phyloP scores from a whole-genome alignment of 2,797 vertebrate genomes.

The Furcifer pardalis region DNA sequence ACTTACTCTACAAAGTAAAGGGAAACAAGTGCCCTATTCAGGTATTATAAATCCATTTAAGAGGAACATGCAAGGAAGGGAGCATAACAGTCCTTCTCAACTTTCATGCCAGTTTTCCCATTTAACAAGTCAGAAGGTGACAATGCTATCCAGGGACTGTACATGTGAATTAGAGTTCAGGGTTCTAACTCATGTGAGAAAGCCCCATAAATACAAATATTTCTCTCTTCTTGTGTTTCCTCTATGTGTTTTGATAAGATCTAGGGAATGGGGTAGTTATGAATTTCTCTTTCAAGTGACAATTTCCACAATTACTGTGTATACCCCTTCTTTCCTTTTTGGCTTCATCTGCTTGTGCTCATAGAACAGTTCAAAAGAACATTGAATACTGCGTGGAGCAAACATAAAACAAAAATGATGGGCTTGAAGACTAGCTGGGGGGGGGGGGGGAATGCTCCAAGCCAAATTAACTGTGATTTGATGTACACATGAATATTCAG shows the following conservation, averaged over 20 bases:
- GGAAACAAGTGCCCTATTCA: background rate
- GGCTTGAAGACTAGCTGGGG: constrained; percentile 14
- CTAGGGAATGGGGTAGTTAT: background rate
- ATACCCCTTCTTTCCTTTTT: background rate
- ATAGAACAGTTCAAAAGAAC: background rate
- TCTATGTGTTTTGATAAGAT: too few species aligned
- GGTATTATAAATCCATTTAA: too few species aligned
- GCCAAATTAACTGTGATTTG: constrained; percentile 61
- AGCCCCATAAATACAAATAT: too few species aligned
- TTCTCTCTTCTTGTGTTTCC: too few species aligned
- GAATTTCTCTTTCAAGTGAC: background rate
- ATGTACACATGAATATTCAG: constrained; percentile 58
- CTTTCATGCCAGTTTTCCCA: background rate
- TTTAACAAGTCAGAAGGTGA: too few species aligned
- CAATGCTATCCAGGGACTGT: too few species aligned
- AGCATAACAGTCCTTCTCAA: background rate
- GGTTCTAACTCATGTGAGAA: too few species aligned
- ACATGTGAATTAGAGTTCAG: too few species aligned
- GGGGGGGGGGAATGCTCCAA: constrained; percentile 29
- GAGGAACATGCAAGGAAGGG: too few species aligned
- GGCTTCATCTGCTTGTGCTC: too few species aligned
- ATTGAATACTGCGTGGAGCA: constrained; percentile 34
- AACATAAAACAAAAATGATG: constrained; percentile 47
- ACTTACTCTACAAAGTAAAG: background rate
- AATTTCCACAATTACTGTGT: too few species aligned